These are phyloP conservation scores for Apistogramma diplotaenia DNA, from an alignment of 2,113 vertebrate species.

Conservation along the genomic window DNA sequence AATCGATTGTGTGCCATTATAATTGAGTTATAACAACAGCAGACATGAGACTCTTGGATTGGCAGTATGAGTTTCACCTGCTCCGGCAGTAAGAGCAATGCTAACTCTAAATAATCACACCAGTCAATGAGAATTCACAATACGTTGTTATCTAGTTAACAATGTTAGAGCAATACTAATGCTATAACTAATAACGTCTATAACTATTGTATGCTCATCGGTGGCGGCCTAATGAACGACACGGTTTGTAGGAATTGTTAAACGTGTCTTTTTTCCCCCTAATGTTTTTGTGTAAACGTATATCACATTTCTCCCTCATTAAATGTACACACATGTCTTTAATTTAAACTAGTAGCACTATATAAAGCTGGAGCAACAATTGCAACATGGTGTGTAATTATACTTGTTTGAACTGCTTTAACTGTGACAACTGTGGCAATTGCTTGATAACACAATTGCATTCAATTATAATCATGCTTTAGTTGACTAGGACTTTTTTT, in stretches of 20 bases:
- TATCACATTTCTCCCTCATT: neutral
- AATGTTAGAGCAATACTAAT: neutral
- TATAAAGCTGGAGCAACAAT: slow-evolving; percentile 21
- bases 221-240: neutral
- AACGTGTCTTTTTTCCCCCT: neutral
- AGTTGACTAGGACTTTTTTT: neutral
- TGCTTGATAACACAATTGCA: neutral
- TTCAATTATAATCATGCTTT: neutral
- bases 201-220: neutral
- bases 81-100: slow-evolving; percentile 69
- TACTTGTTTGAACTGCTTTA: neutral
- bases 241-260: neutral
- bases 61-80: slow-evolving; percentile 79
- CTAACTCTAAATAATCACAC: slow-evolving; percentile 39
- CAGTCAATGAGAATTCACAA: slow-evolving; percentile 21
- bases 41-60: slow-evolving; percentile 76
- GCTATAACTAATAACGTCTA: neutral
- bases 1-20: slow-evolving; percentile 7
- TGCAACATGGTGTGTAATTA: neutral
- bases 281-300: slow-evolving; percentile 31
- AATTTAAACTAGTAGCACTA: neutral
- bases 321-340: neutral
- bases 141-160: neutral
- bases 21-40: slow-evolving; percentile 52
- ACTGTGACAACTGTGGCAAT: neutral